Evolutionary conservation across 2,113 vertebrate genomes (phyloP).

Genomic region (Butorides virescens): DNA sequence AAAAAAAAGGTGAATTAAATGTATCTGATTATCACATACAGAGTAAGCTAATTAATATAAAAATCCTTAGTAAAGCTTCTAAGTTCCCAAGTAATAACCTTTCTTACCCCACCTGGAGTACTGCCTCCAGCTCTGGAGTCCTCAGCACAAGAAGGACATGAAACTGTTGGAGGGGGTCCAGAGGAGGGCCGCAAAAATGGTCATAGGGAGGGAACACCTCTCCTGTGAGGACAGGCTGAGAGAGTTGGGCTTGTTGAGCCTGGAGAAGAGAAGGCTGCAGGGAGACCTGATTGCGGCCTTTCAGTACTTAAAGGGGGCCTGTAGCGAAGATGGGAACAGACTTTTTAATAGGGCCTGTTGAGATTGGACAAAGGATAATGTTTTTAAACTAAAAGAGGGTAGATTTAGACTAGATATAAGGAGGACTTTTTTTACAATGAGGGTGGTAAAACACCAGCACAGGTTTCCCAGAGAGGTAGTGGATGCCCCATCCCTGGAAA

Average conservation of each 20-base stretch:
- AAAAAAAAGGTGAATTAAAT: neutral
- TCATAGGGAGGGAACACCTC: neutral
- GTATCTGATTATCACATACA: neutral
- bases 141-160: neutral
- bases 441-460: neutral
- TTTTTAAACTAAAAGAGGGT: neutral
- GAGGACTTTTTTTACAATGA: neutral
- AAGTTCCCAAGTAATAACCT: neutral
- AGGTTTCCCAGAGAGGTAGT: neutral
- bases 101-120: neutral
- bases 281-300: neutral
- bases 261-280: neutral
- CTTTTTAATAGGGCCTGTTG: neutral
- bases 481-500: neutral
- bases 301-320: neutral
- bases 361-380: no score
- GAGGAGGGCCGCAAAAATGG: neutral
- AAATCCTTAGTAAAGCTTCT: neutral
- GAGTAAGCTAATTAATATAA: neutral
- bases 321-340: neutral
- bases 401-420: neutral
- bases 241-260: neutral
- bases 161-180: neutral
- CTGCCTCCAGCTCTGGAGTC: neutral
- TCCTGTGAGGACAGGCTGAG: neutral